Base-by-base conservation (phyloP, 2,888 invertebrate genomes). In the Eurytoma californica region DNA sequence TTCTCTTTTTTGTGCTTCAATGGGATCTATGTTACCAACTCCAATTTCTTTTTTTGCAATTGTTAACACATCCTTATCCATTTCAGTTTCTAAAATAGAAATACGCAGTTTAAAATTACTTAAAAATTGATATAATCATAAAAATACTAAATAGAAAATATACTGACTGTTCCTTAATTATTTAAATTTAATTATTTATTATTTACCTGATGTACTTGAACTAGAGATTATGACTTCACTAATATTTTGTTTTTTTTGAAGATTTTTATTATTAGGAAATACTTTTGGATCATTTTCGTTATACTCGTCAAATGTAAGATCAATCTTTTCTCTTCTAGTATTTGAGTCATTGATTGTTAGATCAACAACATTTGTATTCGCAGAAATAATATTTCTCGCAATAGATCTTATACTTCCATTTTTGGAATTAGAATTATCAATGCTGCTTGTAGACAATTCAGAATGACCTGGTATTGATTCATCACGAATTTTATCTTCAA, bases 1-100 rank as follows among this genome's bases (percentile, higher is more conserved):
- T 70, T 80, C 86, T 73, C 84, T 84, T 77, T 85, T 83, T 20
- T 88, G 88, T 7, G 85, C 85, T 14, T 72, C 5, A 14, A 86
- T 4, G 2, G 86, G 83, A 83, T 87, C 83, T 16, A 86, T 75
- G 28, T 84, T 85, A 13, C 80, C 79, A 28, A 83, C 82, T 24
- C 83, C 82, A 4, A 83, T 79, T 77, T 87, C 86, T 70, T 84
- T 49, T 61, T 81, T 82, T 7, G 85, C 86, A 3, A 85, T 66
- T 4, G 28, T 12, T 24, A 80, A 3, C 20, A 53, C 80, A n/a
- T 82, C 79, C 5, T 68, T 28, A 57, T 82, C 80, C 9, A 79
- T 80, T 78, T 80, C 80, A 74, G 13, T 76, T 77, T 79, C 80
- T 82, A 51, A 78, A 77, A 82, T n/a, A 73, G 16, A 47, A 30